Evolutionary conservation across 64 coral and sea anemone species (phyloP).

Genomic region (Porites lutea): DNA sequence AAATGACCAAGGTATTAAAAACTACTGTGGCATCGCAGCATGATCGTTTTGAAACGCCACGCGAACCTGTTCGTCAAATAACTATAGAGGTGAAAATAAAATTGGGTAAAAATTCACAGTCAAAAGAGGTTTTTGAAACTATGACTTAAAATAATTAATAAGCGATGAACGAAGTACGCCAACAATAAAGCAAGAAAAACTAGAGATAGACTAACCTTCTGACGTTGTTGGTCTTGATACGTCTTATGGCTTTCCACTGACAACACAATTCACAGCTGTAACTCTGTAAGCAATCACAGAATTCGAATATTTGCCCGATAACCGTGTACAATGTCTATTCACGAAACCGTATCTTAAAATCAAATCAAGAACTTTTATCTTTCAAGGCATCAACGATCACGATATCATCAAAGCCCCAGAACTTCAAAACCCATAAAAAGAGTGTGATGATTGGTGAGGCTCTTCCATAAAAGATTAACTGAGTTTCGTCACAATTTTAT

Average conservation of each 20-base stretch:
- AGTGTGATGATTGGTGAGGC: conserved; percentile 23
- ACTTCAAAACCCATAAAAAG: neutral
- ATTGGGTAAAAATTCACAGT: too few species aligned
- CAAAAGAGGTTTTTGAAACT: too few species aligned
- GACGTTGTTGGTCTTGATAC: too few species aligned
- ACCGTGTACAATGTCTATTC: neutral
- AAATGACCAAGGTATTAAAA: neutral
- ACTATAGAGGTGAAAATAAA: too few species aligned
- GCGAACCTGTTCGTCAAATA: too few species aligned
- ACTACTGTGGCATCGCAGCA: neutral
- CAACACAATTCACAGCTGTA: neutral
- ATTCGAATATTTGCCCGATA: neutral
- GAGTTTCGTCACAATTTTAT: neutral
- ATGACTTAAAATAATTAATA: too few species aligned
- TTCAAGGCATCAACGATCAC: neutral
- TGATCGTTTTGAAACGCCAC: too few species aligned
- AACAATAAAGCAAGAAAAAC: too few species aligned
- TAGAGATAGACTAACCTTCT: neutral
- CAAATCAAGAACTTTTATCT: too few species aligned
- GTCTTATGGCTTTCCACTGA: neutral
- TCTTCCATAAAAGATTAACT: neutral
- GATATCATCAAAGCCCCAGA: neutral
- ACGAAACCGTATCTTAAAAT: too few species aligned
- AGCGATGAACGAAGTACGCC: too few species aligned
- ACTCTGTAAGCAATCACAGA: neutral